These are phyloP conservation scores for Hapalemur alaotrensis DNA, from an alignment of 2,797 vertebrate species.

Conservation along the genomic window DNA sequence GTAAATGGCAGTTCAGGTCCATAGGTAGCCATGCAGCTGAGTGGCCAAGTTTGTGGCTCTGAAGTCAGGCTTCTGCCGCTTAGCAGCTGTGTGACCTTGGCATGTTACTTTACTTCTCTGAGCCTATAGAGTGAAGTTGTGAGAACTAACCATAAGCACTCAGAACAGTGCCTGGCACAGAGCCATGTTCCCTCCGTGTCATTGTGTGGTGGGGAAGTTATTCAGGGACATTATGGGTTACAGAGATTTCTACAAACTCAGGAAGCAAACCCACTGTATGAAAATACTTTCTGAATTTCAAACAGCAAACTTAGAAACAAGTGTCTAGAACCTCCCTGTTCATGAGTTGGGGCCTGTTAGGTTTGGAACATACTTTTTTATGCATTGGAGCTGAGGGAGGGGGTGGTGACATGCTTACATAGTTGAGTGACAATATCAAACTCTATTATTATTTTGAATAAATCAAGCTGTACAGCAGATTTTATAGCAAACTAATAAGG, in stretches of 20 bases:
- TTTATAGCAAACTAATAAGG: not conserved
- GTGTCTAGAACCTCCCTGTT: not conserved
- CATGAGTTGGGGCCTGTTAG: not conserved
- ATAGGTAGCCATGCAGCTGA: not conserved
- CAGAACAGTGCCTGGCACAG: not conserved
- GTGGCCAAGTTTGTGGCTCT: not conserved
- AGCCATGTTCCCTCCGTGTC: not conserved
- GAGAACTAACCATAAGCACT: not conserved
- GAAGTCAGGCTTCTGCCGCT: not conserved
- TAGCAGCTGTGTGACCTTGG: not conserved
- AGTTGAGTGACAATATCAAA: not conserved
- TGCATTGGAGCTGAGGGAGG: not conserved
- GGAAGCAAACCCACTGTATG: not conserved
- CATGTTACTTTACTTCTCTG: not conserved
- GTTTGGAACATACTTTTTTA: not conserved
- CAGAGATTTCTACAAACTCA: not conserved
- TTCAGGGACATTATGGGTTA: not conserved
- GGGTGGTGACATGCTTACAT: not conserved
- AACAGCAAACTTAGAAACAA: not conserved
- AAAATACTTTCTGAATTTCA: conserved; percentile 27
- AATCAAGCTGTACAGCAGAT: conserved; percentile 14
- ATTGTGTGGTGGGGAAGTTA: not conserved
- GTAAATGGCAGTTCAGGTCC: not conserved
- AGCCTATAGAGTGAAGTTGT: not conserved
- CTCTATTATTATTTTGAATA: conserved; percentile 8